phyloP scores from a whole-genome alignment of 2,113 vertebrate genomes.

The Spea bombifrons region DNA sequence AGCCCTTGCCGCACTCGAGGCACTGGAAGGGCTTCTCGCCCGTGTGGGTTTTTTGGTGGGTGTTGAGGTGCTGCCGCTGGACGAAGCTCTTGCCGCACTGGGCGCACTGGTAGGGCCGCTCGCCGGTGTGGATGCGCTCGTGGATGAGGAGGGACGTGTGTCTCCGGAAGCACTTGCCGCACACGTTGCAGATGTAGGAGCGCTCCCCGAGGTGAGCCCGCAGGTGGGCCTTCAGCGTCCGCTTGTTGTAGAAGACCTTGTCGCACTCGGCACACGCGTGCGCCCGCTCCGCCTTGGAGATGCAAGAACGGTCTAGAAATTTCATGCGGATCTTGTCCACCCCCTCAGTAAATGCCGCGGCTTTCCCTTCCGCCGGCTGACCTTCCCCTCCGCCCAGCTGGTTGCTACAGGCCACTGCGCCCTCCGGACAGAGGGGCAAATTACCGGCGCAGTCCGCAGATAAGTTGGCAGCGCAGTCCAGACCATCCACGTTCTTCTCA shows the following conservation, averaged over 20 bases:
- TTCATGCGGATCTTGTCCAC: conserved; percentile 16
- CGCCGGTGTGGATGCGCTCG: conserved; percentile 27
- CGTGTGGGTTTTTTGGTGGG: conserved; percentile 76
- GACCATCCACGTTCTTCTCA: conserved; percentile 1
- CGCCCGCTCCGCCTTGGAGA: conserved; percentile 51
- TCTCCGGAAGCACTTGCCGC: conserved; percentile 58
- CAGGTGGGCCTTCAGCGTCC: conserved; percentile 41
- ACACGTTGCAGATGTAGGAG: conserved; percentile 60
- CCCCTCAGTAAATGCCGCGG: not conserved
- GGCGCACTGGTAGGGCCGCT: conserved; percentile 24
- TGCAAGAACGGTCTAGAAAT: not conserved
- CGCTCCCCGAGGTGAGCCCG: conserved; percentile 44
- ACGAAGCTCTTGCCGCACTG: conserved; percentile 66
- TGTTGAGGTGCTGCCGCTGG: conserved; percentile 75
- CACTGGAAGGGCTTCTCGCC: conserved; percentile 69
- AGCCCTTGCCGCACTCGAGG: conserved; percentile 3
- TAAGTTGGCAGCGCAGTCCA: not conserved
- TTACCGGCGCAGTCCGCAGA: not conserved
- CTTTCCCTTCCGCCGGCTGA: conserved; percentile 4
- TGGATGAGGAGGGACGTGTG: conserved; percentile 52
- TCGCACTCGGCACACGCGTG: conserved; percentile 63
- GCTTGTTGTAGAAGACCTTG: conserved; percentile 61
- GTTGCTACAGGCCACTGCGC: not conserved
- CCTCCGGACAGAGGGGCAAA: not conserved
- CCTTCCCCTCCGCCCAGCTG: not conserved